Evolutionary conservation across 2,113 vertebrate genomes (phyloP).

Genomic region (Dicerorhinus sumatrensis): DNA sequence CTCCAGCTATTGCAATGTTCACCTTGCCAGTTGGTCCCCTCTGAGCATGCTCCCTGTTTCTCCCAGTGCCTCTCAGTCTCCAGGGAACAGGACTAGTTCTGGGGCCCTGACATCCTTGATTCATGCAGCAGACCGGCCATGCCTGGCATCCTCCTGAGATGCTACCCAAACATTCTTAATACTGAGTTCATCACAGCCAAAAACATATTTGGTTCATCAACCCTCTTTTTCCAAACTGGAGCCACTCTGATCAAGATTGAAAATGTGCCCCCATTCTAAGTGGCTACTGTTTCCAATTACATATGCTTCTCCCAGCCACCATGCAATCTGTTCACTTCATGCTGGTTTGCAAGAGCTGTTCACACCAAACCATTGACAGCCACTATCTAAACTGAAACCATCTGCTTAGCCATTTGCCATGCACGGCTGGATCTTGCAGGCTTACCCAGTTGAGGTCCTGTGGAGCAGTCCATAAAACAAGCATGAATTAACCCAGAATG

Average conservation of each 20-base stretch:
- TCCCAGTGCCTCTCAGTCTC: not conserved
- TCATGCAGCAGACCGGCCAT: not conserved
- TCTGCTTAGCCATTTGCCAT: conserved; percentile 75
- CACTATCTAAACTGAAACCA: conserved; percentile 82
- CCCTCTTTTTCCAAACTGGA: conserved; percentile 24
- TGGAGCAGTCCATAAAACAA: conserved; percentile 79
- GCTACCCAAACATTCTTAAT: conserved; percentile 59
- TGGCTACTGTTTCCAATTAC: conserved; percentile 80
- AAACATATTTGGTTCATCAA: conserved; percentile 76
- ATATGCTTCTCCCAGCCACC: conserved; percentile 73
- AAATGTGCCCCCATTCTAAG: conserved; percentile 63
- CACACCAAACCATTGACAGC: conserved; percentile 68
- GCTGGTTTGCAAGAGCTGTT: conserved; percentile 67
- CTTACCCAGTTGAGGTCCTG: conserved; percentile 77
- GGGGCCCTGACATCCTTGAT: conserved; percentile 32
- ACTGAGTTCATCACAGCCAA: conserved; percentile 58
- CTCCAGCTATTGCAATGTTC: not conserved
- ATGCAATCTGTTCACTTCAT: conserved; percentile 73
- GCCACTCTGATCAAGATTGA: conserved; percentile 73
- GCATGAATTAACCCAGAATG: conserved; percentile 79
- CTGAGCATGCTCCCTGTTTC: not conserved
- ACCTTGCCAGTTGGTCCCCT: not conserved
- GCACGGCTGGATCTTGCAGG: conserved; percentile 69
- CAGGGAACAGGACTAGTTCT: not conserved
- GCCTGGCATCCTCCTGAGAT: conserved; percentile 31